Conservation (phyloP, 1,140 invertebrate species). For the Pseudomyrmex flavicornis region DNA sequence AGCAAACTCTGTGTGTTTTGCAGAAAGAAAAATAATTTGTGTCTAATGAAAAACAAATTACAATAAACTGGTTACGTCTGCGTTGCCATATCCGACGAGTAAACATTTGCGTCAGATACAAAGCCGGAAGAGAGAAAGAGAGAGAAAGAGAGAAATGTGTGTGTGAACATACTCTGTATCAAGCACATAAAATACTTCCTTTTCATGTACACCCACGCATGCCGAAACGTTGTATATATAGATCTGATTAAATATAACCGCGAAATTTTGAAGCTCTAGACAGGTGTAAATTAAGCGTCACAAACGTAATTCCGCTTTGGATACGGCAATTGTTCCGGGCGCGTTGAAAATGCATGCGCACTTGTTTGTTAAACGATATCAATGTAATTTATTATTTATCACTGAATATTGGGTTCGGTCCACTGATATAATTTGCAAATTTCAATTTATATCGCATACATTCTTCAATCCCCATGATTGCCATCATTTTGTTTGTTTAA, state of each 20-base stretch:
- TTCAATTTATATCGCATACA: slow-evolving; percentile 60
- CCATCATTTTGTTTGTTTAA: slow-evolving; percentile 62
- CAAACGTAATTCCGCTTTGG: slow-evolving; percentile 62
- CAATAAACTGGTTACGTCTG: slow-evolving; percentile 13
- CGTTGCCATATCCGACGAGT: slow-evolving; percentile 13
- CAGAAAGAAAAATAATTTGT: slow-evolving; percentile 15
- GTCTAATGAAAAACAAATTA: slow-evolving; percentile 47
- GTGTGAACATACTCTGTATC: too few species aligned
- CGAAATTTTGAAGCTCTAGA: slow-evolving; percentile 58
- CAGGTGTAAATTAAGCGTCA: slow-evolving; percentile 62
- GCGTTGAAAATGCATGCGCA: slow-evolving; percentile 53
- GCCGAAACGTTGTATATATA: neutral
- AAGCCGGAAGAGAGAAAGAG: slow-evolving; percentile 10
- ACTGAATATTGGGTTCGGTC: slow-evolving; percentile 57
- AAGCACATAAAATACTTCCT: slow-evolving; percentile 44
- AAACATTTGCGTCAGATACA: slow-evolving; percentile 47
- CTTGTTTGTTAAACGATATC: slow-evolving; percentile 60
- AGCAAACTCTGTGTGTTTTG: neutral
- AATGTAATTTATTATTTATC: slow-evolving; percentile 62
- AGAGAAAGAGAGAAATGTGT: too few species aligned
- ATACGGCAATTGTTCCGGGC: slow-evolving; percentile 46
- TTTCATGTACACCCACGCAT: slow-evolving; percentile 6
- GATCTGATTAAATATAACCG: slow-evolving; percentile 57
- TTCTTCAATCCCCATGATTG: slow-evolving; percentile 59
- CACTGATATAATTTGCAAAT: slow-evolving; percentile 61